Evolutionary conservation across 2,888 invertebrate species (phyloP).

Genomic region (Drosophila tanythrix): DNA sequence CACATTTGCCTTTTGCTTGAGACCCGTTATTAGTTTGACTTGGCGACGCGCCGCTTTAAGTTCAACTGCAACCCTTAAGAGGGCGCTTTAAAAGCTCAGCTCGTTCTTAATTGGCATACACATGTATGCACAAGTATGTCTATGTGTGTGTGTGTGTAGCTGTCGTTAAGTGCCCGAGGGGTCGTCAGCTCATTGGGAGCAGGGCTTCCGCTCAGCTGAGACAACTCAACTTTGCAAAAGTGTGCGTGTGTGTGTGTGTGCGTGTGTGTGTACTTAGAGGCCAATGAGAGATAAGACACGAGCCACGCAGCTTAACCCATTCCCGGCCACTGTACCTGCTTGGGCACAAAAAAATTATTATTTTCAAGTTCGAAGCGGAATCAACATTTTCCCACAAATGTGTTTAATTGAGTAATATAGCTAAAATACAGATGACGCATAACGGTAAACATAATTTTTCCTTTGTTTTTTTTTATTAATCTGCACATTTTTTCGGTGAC

Average conservation of each 20-base stretch:
- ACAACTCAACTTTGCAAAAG: slow-evolving; percentile 42
- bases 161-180: slow-evolving; percentile 23
- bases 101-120: slow-evolving; percentile 52
- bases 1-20: slow-evolving; percentile 56
- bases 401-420: background rate
- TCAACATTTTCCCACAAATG: background rate
- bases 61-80: slow-evolving; percentile 17
- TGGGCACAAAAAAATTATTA: background rate
- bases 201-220: slow-evolving; percentile 47
- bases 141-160: background rate
- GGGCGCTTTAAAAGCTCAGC: slow-evolving; percentile 30
- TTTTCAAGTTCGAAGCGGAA: background rate
- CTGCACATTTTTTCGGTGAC: too few species aligned
- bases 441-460: background rate
- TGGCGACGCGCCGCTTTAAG: slow-evolving; percentile 54
- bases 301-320: slow-evolving; percentile 9
- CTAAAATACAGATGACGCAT: background rate
- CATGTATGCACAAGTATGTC: background rate
- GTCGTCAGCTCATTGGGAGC: slow-evolving; percentile 26
- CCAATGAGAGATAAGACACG: slow-evolving; percentile 55
- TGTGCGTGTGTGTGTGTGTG: background rate
- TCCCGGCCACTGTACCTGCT: background rate
- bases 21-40: slow-evolving; percentile 55
- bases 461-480: background rate
- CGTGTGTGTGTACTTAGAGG: slow-evolving; percentile 19